These are phyloP conservation scores for Ennomos quercinarius DNA, from an alignment of 2,888 invertebrate species.

Conservation along the genomic window DNA sequence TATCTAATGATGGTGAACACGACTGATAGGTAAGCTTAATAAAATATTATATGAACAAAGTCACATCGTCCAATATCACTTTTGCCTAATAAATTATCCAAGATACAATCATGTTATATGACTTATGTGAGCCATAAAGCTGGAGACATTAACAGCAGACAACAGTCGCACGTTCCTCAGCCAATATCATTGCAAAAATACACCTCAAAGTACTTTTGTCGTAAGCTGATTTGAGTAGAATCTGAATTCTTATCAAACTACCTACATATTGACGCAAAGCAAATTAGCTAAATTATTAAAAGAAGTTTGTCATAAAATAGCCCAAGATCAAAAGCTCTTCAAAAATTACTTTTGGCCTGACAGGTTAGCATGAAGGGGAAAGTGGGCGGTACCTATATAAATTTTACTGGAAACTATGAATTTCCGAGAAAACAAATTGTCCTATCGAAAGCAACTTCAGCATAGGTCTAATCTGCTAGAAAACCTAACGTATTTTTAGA, in stretches of 20 bases:
- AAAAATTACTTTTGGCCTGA: constrained; percentile 13
- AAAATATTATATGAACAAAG: too few relatives aligned
- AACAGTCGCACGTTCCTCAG: constrained; percentile 33
- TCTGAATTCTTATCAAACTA: constrained; percentile 32
- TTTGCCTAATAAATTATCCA: constrained; percentile 55
- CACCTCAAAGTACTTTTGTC: constrained; percentile 22
- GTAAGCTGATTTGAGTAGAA: constrained; percentile 20
- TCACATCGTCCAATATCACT: constrained; percentile 35
- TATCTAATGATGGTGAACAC: too few relatives aligned
- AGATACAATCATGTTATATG: constrained; percentile 58
- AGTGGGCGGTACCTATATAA: constrained; percentile 2
- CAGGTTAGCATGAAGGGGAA: constrained; percentile 9
- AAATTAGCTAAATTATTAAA: constrained; percentile 12
- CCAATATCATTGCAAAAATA: constrained; percentile 31
- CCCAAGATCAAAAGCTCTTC: constrained; percentile 17
- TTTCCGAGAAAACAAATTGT: constrained; percentile 8
- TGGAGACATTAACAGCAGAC: constrained; percentile 49
- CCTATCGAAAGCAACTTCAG: constrained; percentile 4
- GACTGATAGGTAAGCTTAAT: too few relatives aligned
- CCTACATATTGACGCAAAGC: constrained; percentile 19
- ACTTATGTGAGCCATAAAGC: constrained; percentile 57
- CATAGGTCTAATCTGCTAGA: constrained; percentile 12
- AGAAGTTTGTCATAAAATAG: constrained; percentile 39
- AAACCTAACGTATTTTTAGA: constrained; percentile 37
- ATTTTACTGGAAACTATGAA: constrained; percentile 11